phyloP scores from a whole-genome alignment of 30 jellyfish, hydroid and myxozoan genomes.

The Cassiopea andromeda region DNA sequence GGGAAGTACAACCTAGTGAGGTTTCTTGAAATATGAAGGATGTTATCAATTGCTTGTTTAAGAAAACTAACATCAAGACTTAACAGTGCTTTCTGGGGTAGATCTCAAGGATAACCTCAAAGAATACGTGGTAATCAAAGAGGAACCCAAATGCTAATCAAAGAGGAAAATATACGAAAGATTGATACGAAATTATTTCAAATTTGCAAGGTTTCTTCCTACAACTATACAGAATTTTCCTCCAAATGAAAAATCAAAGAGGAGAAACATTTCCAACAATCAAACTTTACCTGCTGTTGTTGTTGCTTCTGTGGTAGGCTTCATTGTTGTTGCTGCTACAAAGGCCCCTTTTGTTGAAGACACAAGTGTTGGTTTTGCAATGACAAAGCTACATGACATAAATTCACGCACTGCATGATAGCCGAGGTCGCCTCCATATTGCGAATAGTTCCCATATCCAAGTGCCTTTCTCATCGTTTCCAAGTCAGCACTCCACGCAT shows the following conservation, averaged over 20 bases:
- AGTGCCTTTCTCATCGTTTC: constrained; percentile 83
- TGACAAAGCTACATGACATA: constrained; percentile 70
- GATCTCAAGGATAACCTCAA: no score
- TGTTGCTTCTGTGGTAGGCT: not conserved
- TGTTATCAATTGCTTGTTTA: no score
- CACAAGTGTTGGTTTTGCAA: constrained; percentile 13
- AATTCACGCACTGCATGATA: constrained; percentile 68
- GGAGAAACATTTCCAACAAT: no score
- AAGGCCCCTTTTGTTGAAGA: not conserved
- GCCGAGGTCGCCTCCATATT: constrained; percentile 70
- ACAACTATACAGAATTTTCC: not conserved
- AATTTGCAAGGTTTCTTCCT: no score
- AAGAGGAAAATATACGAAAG: no score
- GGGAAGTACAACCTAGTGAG: no score
- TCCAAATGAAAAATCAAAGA: not conserved
- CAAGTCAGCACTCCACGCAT: constrained; percentile 54
- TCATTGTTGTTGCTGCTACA: constrained; percentile 10
- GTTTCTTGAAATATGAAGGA: no score
- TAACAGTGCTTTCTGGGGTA: no score
- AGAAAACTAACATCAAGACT: no score
- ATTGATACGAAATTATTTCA: no score
- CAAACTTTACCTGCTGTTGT: not conserved
- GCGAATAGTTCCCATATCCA: constrained; percentile 84
- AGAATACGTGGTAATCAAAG: no score
- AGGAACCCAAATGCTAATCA: no score